Evolutionary conservation across 2,888 invertebrate genomes (phyloP).

Genomic region (Ophioninae sp.): DNA sequence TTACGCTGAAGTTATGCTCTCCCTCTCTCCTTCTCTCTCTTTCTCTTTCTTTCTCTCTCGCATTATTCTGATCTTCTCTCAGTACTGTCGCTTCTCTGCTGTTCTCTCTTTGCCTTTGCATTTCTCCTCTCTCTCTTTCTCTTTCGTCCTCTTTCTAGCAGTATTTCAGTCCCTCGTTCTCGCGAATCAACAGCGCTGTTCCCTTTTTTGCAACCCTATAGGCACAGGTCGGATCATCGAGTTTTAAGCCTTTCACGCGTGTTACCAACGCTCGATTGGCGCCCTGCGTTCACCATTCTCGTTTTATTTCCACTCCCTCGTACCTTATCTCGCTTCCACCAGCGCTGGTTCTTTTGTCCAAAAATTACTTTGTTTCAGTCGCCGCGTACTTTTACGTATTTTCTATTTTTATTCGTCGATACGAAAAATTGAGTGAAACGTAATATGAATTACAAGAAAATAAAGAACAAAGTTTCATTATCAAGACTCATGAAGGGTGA

Average conservation of each 20-base stretch:
- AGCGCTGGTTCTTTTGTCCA: constrained; percentile 35
- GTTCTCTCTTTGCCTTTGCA: neutral
- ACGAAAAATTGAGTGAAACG: constrained; percentile 28
- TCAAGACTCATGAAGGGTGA: constrained; percentile 46
- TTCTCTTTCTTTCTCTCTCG: neutral
- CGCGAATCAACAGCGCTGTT: constrained; percentile 52
- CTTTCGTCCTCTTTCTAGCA: neutral
- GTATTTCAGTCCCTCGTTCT: constrained; percentile 42
- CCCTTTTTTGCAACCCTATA: constrained; percentile 27
- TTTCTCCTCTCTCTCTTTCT: constrained; percentile 27
- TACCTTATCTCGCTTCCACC: neutral
- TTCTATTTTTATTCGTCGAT: constrained; percentile 11
- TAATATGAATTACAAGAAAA: constrained; percentile 15
- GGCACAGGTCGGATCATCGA: constrained; percentile 37
- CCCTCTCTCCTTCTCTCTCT: constrained; percentile 29
- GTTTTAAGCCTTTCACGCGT: constrained; percentile 67
- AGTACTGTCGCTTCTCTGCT: neutral
- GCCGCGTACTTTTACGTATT: neutral
- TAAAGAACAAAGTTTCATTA: constrained; percentile 31
- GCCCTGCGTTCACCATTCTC: constrained; percentile 37
- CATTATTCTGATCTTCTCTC: neutral
- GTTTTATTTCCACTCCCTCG: constrained; percentile 20
- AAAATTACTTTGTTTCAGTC: neutral
- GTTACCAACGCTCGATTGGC: constrained; percentile 70
- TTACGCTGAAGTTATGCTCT: constrained; percentile 16